A percentile compares a stretch with the other conserved stretches of the same genome.
These are phyloP conservation scores for Paramormyrops kingsleyae DNA, from an alignment of 2,113 vertebrate species.

Conservation along the genomic window DNA sequence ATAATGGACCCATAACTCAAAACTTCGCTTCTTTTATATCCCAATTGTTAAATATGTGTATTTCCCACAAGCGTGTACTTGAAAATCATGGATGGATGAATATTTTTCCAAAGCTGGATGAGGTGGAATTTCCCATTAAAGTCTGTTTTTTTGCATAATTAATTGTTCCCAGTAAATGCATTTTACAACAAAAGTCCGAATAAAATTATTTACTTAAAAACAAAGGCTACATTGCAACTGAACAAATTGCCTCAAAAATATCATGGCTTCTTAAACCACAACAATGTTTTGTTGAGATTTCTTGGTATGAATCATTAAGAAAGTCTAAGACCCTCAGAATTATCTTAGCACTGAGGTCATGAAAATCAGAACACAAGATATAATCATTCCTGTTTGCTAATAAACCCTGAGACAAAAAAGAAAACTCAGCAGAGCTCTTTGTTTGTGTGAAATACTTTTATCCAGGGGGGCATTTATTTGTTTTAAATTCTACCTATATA, in stretches of 20 bases:
- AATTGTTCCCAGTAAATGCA: not conserved
- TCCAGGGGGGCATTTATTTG: not conserved
- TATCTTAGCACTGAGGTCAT: not conserved
- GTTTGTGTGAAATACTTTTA: not conserved
- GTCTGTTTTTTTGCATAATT: not conserved
- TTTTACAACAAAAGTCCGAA: not conserved
- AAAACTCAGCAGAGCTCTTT: not conserved
- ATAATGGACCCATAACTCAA: not conserved
- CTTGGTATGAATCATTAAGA: not conserved
- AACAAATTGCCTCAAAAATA: not conserved
- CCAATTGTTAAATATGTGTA: not conserved
- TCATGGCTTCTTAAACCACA: not conserved
- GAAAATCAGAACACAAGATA: not conserved
- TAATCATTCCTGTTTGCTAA: not conserved
- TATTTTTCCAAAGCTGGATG: not conserved
- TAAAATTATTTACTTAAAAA: not conserved
- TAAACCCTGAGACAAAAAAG: not conserved
- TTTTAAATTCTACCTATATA: not conserved
- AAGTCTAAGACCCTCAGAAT: not conserved
- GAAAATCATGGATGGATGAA: not conserved
- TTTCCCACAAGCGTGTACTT: not conserved
- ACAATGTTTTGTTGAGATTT: not conserved
- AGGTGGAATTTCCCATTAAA: not conserved
- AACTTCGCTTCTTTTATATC: not conserved
- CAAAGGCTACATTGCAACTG: not conserved